These are phyloP conservation scores for Anisognathus igniventris DNA, from an alignment of 2,797 vertebrate genomes.

Conservation along the genomic window DNA sequence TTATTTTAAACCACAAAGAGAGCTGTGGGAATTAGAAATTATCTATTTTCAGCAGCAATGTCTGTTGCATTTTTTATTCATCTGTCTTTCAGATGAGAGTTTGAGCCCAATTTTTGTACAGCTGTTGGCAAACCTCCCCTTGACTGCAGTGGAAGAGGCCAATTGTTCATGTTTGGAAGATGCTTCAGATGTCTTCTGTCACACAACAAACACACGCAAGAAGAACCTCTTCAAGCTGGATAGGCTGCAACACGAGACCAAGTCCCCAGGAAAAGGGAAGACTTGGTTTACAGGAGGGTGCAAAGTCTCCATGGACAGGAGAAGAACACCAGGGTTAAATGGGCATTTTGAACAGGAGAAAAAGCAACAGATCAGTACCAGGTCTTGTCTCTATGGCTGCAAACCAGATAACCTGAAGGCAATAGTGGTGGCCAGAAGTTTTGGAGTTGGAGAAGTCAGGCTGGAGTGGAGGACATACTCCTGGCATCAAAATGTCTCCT, in stretches of 20 bases:
- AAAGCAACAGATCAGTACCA: background rate
- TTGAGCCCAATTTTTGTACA: conserved; percentile 18
- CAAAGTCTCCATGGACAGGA: background rate
- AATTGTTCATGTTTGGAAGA: background rate
- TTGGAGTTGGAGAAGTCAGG: background rate
- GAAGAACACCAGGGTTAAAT: background rate
- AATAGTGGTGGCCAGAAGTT: background rate
- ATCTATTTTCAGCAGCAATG: conserved; percentile 39
- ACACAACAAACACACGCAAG: background rate
- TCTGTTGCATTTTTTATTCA: conserved; percentile 34
- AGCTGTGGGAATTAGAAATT: conserved; percentile 6
- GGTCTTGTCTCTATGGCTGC: background rate
- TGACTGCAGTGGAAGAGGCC: background rate
- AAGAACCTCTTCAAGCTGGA: background rate
- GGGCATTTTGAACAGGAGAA: background rate
- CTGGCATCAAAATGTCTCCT: background rate
- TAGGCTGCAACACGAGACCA: background rate
- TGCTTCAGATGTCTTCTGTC: background rate
- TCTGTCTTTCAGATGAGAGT: conserved; percentile 37
- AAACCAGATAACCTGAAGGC: background rate
- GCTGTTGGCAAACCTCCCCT: conserved; percentile 3
- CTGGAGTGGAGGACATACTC: background rate
- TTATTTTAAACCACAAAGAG: conserved; percentile 47
- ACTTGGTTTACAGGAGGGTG: background rate
- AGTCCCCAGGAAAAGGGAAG: background rate